Base-by-base conservation (phyloP, 2,888 invertebrate genomes). In the Apoda limacodes region DNA sequence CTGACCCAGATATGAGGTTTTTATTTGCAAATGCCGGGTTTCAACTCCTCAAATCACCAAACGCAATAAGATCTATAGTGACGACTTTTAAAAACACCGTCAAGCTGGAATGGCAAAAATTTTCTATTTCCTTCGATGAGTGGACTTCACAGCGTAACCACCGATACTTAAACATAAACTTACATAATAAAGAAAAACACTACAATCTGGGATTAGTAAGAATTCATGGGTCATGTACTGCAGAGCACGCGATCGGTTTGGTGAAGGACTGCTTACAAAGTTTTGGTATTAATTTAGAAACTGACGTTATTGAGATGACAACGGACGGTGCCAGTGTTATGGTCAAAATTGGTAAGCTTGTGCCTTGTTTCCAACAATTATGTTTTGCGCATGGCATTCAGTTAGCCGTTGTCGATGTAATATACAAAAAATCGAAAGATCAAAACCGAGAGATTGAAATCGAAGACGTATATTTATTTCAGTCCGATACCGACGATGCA, bases 361-460 rank as follows among this genome's bases (percentile, higher is more conserved):
- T 42, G 25, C 22, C 22, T n/a, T n/a, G n/a, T n/a, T n/a, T n/a
- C n/a, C n/a, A n/a, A n/a, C n/a, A n/a, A n/a, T n/a, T n/a, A n/a
- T 32, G 40, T 25, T 37, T 15, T 17, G 40, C 43, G 17, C 40
- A 43, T 37, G 43, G 37, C 12, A 23, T 40, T 14, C 40, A 40
- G 12, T 30, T 43, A 14, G 40, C 40, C 25, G 40, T 40, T 20
- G 32, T 40, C 11, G 40, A 43, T 13, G 33, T 38, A 12, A 14
- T 43, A 26, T 43, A 40, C 34, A 43, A 40, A 23, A 30, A 41
- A 21, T 36, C 32, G 24, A 9, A 11, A 27, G 22, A 34, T 19
- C 27, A 28, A 14, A 30, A 36, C 23, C 25, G 14, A 31, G 28
- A n/a, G n/a, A n/a, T n/a, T n/a, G n/a, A n/a, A n/a, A n/a, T n/a